Evolutionary conservation across 2,888 invertebrate genomes (phyloP), one percentile per base, ranked within the genome.

Genomic region (Sinopyrophorus schimmeli): DNA sequence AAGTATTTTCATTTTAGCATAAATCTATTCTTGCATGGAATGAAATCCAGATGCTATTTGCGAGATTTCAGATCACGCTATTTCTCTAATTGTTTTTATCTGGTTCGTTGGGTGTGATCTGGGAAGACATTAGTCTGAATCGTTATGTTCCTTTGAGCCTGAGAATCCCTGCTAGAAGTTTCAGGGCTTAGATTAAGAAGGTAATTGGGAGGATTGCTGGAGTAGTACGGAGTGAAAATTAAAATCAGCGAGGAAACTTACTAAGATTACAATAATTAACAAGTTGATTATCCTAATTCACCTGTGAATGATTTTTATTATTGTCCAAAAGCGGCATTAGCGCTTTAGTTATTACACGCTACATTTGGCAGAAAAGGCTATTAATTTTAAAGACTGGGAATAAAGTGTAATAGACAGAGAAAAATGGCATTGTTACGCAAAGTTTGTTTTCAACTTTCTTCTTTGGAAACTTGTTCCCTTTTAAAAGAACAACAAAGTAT

Each of bases 51-150:
- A 30, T 43, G 37, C 31, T 38, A 38, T 38, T 49, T 43, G 42
- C 32, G 37, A 49, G 42, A 47, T 43, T 38, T 38, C 43, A 38
- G 38, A 49, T 42, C 49, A 46, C 41, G 40, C 41, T 42, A 47
- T 50, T 55, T 41, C 52, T 39, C 55, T 49, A 55, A 53, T 55
- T 55, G 55, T 55, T 58, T 58, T 55, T 54, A 55, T 52, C 55
- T 48, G 55, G 44, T 55, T 42, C 49, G 47, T 55, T 55, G 48
- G 53, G 47, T 54, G 52, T 55, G 53, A 58, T 58, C 52, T 54
- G 46, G 50, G 47, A 49, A 49, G 49, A 55, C 53, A 55, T 55
- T 58, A 57, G 53, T 35, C 38, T 34, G 40, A 43, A 52, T 54
- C 55, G 58, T 54, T 55, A 52, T 43, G 55, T 47, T 55, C 44